Evolutionary conservation across 2,888 invertebrate species (phyloP).

Genomic region (Pachycephus smyrnensis): DNA sequence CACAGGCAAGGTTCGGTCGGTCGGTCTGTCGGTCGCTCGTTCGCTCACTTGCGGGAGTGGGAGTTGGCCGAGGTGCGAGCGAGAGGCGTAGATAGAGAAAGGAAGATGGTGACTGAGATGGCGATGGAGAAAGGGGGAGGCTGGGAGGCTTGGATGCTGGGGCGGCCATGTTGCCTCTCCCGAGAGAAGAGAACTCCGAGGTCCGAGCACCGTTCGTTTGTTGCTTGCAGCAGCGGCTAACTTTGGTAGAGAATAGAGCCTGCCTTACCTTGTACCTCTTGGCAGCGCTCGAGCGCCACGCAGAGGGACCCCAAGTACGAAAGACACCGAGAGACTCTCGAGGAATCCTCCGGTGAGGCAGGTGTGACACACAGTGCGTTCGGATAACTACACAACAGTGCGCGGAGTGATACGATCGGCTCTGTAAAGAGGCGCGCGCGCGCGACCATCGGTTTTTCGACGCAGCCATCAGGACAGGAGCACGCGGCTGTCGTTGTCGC

Average conservation of each 20-base stretch:
- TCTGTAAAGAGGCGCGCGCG: slow-evolving; percentile 11
- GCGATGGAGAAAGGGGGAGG: slow-evolving; percentile 45
- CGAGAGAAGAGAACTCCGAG: slow-evolving; percentile 61
- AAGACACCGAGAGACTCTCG: not conserved
- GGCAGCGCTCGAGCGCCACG: not conserved
- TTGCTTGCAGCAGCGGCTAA: slow-evolving; percentile 56
- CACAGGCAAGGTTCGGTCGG: too few relatives aligned
- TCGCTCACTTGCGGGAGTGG: slow-evolving; percentile 20
- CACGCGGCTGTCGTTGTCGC: not conserved
- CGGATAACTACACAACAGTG: slow-evolving; percentile 8
- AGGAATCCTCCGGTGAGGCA: not conserved
- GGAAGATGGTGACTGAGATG: slow-evolving; percentile 42
- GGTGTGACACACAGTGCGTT: slow-evolving; percentile 9
- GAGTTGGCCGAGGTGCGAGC: slow-evolving; percentile 36
- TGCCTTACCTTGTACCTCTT: not conserved
- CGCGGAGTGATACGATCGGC: slow-evolving; percentile 18
- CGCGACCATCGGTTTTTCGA: not conserved
- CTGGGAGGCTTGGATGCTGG: slow-evolving; percentile 69
- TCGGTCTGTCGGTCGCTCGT: not conserved
- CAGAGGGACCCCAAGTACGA: not conserved
- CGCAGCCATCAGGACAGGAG: not conserved
- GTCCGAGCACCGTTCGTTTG: slow-evolving; percentile 57
- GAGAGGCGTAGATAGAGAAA: slow-evolving; percentile 61
- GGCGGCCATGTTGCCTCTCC: slow-evolving; percentile 80
- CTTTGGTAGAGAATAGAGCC: slow-evolving; percentile 43